phyloP scores from a whole-genome alignment of 2,113 vertebrate genomes.

The Tachysurus fulvidraco region DNA sequence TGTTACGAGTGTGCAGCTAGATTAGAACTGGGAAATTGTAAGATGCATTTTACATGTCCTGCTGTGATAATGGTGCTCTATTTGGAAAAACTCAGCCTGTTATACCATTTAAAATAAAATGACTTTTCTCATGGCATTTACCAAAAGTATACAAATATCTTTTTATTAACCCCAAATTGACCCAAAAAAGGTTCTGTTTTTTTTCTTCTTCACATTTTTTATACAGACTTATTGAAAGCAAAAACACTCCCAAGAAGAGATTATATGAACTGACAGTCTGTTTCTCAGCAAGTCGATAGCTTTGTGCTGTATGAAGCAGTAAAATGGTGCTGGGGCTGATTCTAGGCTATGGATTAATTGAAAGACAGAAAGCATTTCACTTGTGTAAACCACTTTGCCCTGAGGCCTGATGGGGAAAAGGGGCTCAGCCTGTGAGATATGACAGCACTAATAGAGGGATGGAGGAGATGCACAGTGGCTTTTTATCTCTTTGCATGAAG shows the following conservation, averaged over 20 bases:
- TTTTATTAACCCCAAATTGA: background rate
- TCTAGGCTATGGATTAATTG: slow-evolving; percentile 78
- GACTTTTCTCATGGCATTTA: slow-evolving; percentile 26
- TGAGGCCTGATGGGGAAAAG: slow-evolving; percentile 73
- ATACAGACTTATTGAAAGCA: background rate
- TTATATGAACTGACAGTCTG: background rate
- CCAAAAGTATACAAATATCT: background rate
- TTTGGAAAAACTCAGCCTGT: background rate
- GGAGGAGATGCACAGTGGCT: slow-evolving; percentile 57
- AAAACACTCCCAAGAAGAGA: background rate
- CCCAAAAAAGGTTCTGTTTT: background rate
- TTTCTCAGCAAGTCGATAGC: slow-evolving; percentile 6
- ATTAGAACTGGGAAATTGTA: slow-evolving; percentile 1
- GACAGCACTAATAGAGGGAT: slow-evolving; percentile 69
- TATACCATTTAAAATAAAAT: slow-evolving; percentile 10
- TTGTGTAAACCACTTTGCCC: slow-evolving; percentile 77
- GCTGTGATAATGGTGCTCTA: slow-evolving; percentile 10
- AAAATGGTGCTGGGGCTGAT: slow-evolving; percentile 68
- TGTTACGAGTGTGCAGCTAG: background rate
- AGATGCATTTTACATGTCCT: background rate
- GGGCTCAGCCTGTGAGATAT: slow-evolving; percentile 59
- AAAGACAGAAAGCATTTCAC: slow-evolving; percentile 75
- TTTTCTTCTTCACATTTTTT: background rate
- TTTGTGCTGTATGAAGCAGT: slow-evolving; percentile 15
- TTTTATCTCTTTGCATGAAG: slow-evolving; percentile 50